Conservation (phyloP, 2,888 invertebrate genomes). For the Megalurothrips usitatus region DNA sequence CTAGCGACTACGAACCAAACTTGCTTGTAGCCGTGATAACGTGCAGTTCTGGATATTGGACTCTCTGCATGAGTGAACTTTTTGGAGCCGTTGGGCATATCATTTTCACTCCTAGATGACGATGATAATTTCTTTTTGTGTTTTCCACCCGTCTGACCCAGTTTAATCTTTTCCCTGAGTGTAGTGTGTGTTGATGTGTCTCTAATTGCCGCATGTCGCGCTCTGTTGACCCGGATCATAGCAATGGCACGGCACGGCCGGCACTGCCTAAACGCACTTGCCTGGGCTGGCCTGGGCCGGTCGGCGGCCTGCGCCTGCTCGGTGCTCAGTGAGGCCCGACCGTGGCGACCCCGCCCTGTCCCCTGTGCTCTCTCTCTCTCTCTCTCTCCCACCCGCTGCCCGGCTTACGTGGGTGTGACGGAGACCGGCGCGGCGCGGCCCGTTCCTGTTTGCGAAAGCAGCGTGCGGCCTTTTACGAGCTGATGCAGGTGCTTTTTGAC, state of each 20-base stretch:
- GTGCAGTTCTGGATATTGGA: background rate
- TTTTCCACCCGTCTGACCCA: background rate
- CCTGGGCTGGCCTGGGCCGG: slow-evolving; percentile 32
- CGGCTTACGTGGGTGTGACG: background rate
- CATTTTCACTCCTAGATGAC: background rate
- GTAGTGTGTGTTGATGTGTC: slow-evolving; percentile 8
- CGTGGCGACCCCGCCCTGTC: background rate
- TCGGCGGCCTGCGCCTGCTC: slow-evolving; percentile 29
- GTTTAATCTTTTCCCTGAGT: slow-evolving; percentile 19
- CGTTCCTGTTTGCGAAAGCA: too few species aligned
- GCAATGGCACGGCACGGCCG: background rate
- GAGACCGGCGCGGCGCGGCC: background rate
- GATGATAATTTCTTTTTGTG: background rate
- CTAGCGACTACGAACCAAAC: background rate
- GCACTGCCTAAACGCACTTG: slow-evolving; percentile 20
- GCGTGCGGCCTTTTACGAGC: too few species aligned
- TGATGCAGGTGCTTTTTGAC: too few species aligned
- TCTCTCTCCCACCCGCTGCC: background rate
- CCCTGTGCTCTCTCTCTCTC: background rate
- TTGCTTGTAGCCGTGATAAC: too few species aligned
- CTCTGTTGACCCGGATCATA: background rate
- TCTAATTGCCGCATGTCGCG: background rate
- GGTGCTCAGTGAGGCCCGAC: slow-evolving; percentile 20
- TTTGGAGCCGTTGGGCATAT: background rate
- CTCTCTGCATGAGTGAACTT: background rate